Percentiles rank a stretch among this genome's conserved stretches.
Conservation (phyloP, 2,888 invertebrate species). For the Muscina levida region DNA sequence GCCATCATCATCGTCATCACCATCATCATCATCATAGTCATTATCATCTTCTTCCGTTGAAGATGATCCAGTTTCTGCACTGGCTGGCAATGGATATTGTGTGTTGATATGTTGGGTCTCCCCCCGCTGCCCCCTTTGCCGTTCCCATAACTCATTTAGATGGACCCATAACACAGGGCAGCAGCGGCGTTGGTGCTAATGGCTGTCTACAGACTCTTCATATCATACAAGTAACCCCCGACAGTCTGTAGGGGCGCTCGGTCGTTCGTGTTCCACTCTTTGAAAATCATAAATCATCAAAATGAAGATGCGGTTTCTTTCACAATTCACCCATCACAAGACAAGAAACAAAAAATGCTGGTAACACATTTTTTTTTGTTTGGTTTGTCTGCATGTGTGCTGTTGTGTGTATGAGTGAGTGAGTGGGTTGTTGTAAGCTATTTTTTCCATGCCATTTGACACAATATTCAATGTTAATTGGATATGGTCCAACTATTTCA, state of each 20-base stretch:
- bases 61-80: slow-evolving; percentile 29
- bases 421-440: slow-evolving; percentile 39
- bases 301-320: slow-evolving; percentile 25
- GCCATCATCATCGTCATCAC: neutral
- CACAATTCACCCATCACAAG: slow-evolving; percentile 14
- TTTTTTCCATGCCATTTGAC: slow-evolving; percentile 46
- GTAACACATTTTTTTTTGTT: slow-evolving; percentile 21
- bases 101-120: neutral
- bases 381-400: slow-evolving; percentile 29
- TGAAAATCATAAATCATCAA: slow-evolving; percentile 16
- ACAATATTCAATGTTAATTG: slow-evolving; percentile 63
- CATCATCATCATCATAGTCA: slow-evolving; percentile 1
- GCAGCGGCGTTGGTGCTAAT: too few species aligned
- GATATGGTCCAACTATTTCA: slow-evolving; percentile 54
- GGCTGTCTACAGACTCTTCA: too few species aligned
- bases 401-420: neutral
- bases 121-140: too few species aligned
- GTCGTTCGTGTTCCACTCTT: slow-evolving; percentile 1
- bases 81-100: neutral
- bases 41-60: neutral
- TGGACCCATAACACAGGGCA: too few species aligned
- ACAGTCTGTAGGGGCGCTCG: too few species aligned
- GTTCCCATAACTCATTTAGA: slow-evolving; percentile 47
- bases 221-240: too few species aligned
- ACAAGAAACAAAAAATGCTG: too few species aligned